Percentiles rank a stretch among this genome's conserved stretches.
phyloP scores from a whole-genome alignment of 92 coral and sea anemone genomes.

The Actinernus sp. region DNA sequence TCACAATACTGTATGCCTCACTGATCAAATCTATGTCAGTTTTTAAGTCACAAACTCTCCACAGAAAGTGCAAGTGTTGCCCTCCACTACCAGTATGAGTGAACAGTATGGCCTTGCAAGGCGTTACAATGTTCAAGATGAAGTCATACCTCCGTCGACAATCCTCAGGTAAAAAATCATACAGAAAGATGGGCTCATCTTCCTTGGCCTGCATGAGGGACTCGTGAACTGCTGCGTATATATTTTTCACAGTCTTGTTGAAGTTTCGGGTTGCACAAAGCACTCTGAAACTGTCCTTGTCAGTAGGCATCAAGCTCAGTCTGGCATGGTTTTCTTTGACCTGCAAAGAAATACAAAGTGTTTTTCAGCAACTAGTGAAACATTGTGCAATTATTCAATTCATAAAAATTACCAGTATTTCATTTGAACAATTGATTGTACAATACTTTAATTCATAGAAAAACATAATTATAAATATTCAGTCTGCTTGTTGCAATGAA shows the following conservation, averaged over 20 bases:
- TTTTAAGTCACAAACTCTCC: too few relatives aligned
- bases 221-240: constrained; percentile 31
- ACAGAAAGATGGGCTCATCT: constrained; percentile 22
- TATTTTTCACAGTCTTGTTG: constrained; percentile 14
- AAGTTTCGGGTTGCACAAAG: constrained; percentile 29
- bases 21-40: too few relatives aligned
- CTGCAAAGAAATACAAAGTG: constrained; percentile 13
- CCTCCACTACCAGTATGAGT: constrained; percentile 26
- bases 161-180: constrained; percentile 26
- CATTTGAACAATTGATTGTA: too few relatives aligned
- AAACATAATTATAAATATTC: too few relatives aligned
- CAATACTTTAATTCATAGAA: too few relatives aligned
- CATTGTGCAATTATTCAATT: too few relatives aligned
- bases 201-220: constrained; percentile 14
- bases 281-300: constrained; percentile 21
- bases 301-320: constrained; percentile 24
- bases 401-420: too few relatives aligned
- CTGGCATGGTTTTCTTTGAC: constrained; percentile 45
- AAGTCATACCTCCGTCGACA: constrained; percentile 37
- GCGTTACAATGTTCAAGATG: constrained; percentile 15
- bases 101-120: constrained; percentile 29
- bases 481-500: too few relatives aligned
- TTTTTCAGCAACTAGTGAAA: too few relatives aligned
- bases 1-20: too few relatives aligned
- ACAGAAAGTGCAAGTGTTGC: constrained; percentile 30